These are phyloP conservation scores for Ennomos fuscantarius DNA, from an alignment of 2,888 invertebrate genomes.

Conservation along the genomic window DNA sequence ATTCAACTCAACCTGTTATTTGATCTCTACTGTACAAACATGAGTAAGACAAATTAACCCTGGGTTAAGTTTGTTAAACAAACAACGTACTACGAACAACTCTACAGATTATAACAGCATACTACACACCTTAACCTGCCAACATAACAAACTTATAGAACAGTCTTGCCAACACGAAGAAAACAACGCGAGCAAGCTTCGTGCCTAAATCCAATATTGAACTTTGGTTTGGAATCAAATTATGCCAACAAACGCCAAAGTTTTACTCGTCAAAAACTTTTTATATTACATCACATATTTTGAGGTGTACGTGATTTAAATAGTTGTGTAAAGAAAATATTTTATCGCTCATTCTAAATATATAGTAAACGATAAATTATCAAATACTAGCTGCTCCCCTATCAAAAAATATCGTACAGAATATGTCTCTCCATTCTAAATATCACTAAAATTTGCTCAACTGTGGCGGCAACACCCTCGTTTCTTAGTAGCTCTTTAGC, in stretches of 20 bases:
- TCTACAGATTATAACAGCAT: conserved; percentile 20
- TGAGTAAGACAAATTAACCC: conserved; percentile 12
- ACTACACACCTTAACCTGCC: conserved; percentile 23
- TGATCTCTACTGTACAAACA: neutral
- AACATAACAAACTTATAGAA: conserved; percentile 38
- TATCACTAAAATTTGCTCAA: too few relatives aligned
- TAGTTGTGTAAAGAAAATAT: conserved; percentile 6
- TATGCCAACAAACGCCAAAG: conserved; percentile 54
- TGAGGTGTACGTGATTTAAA: conserved; percentile 33
- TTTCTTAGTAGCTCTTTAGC: too few relatives aligned
- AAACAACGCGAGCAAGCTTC: conserved; percentile 41
- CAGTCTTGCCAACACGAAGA: conserved; percentile 34
- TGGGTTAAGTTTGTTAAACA: conserved; percentile 13
- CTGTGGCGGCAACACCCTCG: too few relatives aligned
- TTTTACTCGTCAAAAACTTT: conserved; percentile 45
- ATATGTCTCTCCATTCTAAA: too few relatives aligned
- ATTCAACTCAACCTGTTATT: neutral
- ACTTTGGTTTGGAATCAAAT: conserved; percentile 57
- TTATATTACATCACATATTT: conserved; percentile 36
- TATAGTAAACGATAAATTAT: too few relatives aligned
- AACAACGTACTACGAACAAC: neutral
- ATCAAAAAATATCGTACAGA: too few relatives aligned
- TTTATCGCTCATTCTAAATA: too few relatives aligned
- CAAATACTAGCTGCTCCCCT: too few relatives aligned
- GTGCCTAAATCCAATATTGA: conserved; percentile 57